These are phyloP conservation scores for Hippocampus abdominalis DNA, from an alignment of 2,113 vertebrate genomes.

Conservation along the genomic window DNA sequence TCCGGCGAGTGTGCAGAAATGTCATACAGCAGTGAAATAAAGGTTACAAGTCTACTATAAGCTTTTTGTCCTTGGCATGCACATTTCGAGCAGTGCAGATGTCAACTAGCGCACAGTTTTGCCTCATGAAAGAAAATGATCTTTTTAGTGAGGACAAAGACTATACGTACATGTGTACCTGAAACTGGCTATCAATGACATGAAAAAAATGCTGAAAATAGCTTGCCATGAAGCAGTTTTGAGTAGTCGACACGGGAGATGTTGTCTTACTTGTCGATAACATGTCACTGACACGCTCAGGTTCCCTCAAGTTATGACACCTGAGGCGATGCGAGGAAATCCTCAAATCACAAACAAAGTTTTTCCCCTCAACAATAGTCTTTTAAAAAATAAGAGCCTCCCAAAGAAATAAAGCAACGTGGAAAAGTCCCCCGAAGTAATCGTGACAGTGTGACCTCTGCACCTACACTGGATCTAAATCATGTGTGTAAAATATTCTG, in stretches of 20 bases:
- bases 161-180: background rate
- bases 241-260: background rate
- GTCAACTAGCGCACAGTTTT: background rate
- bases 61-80: background rate
- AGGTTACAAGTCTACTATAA: background rate
- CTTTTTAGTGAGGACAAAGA: no score
- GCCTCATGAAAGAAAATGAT: background rate
- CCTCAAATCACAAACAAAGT: background rate
- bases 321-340: background rate
- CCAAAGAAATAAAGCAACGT: background rate
- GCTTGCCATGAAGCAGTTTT: background rate
- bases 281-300: background rate
- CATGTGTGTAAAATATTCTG: slow-evolving; percentile 27
- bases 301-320: background rate
- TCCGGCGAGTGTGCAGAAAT: background rate
- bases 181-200: background rate
- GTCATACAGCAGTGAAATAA: background rate
- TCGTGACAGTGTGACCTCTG: slow-evolving; percentile 29
- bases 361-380: background rate
- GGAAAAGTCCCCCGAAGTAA: slow-evolving; percentile 27
- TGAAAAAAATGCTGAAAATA: background rate
- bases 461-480: slow-evolving; percentile 15
- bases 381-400: background rate
- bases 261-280: background rate
- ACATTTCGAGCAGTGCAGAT: background rate